Conservation (phyloP, 2,113 vertebrate genomes). For the Bujurquina vittata region DNA sequence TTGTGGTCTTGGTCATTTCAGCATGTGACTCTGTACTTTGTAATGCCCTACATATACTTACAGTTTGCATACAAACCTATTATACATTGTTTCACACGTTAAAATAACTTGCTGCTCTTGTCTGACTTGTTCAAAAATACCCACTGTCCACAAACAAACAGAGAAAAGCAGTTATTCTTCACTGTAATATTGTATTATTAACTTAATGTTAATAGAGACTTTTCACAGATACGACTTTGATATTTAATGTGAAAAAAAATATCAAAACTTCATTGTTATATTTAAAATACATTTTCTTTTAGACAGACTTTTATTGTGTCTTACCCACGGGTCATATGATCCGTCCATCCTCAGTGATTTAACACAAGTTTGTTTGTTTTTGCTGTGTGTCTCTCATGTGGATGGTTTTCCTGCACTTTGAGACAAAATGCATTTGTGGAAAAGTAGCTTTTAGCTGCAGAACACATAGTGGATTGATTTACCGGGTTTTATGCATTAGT, state of each 20-base stretch:
- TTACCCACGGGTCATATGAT: neutral
- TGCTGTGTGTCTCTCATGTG: neutral
- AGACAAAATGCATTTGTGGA: constrained; percentile 68
- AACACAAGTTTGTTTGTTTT: neutral
- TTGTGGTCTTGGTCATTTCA: neutral
- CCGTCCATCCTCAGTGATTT: neutral
- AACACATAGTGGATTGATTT: constrained; percentile 66
- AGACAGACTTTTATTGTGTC: neutral
- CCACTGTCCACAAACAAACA: neutral
- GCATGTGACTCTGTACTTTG: neutral
- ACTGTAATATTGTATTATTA: neutral
- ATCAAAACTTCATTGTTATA: neutral
- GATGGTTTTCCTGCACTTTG: constrained; percentile 62
- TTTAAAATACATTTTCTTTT: neutral
- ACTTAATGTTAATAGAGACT: no score
- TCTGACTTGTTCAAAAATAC: neutral
- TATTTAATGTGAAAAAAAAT: neutral
- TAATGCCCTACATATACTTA: neutral
- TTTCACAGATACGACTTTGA: no score
- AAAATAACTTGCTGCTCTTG: neutral
- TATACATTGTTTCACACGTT: neutral
- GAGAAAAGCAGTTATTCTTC: neutral
- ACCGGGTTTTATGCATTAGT: constrained; percentile 70
- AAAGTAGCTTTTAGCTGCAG: constrained; percentile 69
- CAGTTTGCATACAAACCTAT: neutral